Evolutionary conservation across 37 sponge, comb jelly and placozoan species (phyloP), one percentile per base, ranked within the genome.

Genomic region (Aplysina aerophoba): DNA sequence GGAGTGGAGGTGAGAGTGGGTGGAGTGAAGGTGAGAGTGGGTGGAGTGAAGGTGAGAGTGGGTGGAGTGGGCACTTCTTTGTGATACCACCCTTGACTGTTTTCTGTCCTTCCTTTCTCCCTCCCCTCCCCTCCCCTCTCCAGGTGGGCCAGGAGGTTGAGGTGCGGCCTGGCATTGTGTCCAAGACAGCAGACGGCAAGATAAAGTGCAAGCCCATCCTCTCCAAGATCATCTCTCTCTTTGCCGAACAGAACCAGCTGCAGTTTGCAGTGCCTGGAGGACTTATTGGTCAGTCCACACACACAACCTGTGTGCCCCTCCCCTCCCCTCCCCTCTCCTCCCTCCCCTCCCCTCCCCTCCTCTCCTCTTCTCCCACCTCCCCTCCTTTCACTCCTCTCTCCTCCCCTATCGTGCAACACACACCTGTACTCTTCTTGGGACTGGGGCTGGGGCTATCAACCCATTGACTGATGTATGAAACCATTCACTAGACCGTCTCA

Each of bases 261-360:
- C 99, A 98, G 64, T 98, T 86, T 89, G 99, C 99, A 17, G 98
- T 93, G 0, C 98, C 98, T 55, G 98, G 98, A 1, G 98, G 98
- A 37, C 84, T 98, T 11, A 98, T 98, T 38, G 97, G 95, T 95
- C 27, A 73, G 81, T 25, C 27, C 27, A 6, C 63, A 4, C 27
- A 14, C 63, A 4, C 63, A 4, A 14, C 63, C 63, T 62, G 12
- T 25, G 25, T 25, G 25, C 11, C 63, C 27, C 12, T 25, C 27
- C 63, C 59, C 59, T 57, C 59, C 27, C 12, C 63, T 13, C 27
- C 11, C 63, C 63, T 13, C 63, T 62, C 63, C 63, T 13, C 63
- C 11, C 63, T 25, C 11, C 12, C 11, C 11, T 13, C 27, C 12
- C 12, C 27, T 13, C 11, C 63, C 63, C 63, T 5, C 27, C 63